Conservation (phyloP, 2,113 vertebrate species). For the Scophthalmus maximus region DNA sequence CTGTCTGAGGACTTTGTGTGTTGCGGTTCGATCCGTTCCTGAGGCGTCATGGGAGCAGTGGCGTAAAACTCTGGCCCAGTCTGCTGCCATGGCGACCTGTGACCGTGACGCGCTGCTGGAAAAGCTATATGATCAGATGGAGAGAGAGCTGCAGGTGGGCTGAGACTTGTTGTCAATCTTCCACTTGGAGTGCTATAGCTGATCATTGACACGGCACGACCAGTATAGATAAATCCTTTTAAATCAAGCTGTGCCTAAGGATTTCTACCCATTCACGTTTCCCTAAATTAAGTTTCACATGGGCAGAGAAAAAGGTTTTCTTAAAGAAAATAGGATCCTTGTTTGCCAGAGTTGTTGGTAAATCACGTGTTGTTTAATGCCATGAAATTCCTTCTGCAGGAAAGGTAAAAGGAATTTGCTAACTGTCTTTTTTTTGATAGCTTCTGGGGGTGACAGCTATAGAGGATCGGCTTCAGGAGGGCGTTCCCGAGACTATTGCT, state of each 20-base stretch:
- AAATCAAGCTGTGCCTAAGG: not conserved
- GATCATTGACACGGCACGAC: not conserved
- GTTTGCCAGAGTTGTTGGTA: not conserved
- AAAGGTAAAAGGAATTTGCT: no score
- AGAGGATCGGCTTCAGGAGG: constrained; percentile 91
- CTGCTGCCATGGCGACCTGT: constrained; percentile 75
- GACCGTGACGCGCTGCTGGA: constrained; percentile 79
- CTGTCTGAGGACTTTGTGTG: constrained; percentile 91
- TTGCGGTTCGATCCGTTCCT: constrained; percentile 88
- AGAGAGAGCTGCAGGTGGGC: constrained; percentile 87
- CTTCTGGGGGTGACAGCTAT: constrained; percentile 93
- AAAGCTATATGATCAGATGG: constrained; percentile 87
- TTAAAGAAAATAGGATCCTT: not conserved
- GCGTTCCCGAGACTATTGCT: constrained; percentile 90
- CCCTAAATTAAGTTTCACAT: not conserved
- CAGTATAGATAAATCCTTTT: not conserved
- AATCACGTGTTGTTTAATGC: not conserved
- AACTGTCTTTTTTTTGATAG: constrained; percentile 67
- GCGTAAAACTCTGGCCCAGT: constrained; percentile 78
- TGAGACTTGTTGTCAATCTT: constrained; percentile 8
- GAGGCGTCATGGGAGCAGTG: constrained; percentile 82
- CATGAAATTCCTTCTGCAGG: no score
- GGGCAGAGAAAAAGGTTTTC: not conserved
- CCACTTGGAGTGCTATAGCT: not conserved
- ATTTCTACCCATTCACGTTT: not conserved